Percentiles rank a stretch among this genome's conserved stretches.
phyloP scores from a whole-genome alignment of 2,113 vertebrate species.

The Cromileptes altivelis region DNA sequence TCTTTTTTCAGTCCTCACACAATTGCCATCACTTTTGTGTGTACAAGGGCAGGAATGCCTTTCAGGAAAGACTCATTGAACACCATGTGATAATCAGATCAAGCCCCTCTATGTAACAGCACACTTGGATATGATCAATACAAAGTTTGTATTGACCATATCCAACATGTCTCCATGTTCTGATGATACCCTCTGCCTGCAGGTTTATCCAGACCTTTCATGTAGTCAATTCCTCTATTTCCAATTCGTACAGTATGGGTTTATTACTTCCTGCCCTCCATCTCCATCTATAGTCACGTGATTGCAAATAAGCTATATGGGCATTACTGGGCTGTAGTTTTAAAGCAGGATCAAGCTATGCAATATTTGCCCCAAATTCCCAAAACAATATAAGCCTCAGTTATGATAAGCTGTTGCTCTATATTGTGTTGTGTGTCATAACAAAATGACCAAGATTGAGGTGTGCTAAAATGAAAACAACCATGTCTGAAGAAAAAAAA shows the following conservation, averaged over 20 bases:
- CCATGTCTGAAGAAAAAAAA: not conserved
- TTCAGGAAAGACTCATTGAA: not conserved
- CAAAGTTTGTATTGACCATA: too few species aligned
- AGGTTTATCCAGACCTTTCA: too few species aligned
- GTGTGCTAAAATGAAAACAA: not conserved
- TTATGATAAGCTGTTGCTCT: accelerated
- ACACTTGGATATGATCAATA: too few species aligned
- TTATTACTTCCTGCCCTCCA: too few species aligned
- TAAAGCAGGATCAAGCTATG: not conserved
- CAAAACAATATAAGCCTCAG: not conserved
- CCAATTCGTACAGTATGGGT: too few species aligned
- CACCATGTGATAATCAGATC: not conserved
- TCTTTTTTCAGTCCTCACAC: not conserved
- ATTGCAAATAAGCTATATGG: not conserved
- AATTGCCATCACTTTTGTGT: not conserved
- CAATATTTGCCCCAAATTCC: not conserved
- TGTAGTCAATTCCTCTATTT: too few species aligned
- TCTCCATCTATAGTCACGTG: too few species aligned
- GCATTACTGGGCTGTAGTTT: not conserved
- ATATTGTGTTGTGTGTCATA: not conserved
- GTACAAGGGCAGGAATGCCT: not conserved
- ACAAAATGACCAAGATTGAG: not conserved
- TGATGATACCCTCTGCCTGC: too few species aligned
- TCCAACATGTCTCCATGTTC: too few species aligned
- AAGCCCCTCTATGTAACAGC: not conserved